A percentile compares a stretch with the other conserved stretches of the same genome.
Evolutionary conservation across 1,140 invertebrate genomes (phyloP).

Genomic region (Drosophila mauritiana): DNA sequence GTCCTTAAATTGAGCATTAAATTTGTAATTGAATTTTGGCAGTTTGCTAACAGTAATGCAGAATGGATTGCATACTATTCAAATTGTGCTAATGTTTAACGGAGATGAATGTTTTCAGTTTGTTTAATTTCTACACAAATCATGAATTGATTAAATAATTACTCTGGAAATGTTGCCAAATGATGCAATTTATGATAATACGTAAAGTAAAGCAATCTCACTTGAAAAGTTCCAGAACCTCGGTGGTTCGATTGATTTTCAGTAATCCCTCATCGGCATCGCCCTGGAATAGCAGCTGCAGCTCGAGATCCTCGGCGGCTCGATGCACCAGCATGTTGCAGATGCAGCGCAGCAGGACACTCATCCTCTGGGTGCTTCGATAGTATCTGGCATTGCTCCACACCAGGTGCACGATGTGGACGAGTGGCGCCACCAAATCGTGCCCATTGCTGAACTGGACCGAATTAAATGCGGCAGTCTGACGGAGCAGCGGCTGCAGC

Average conservation of each 20-base stretch:
- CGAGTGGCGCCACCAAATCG: conserved; percentile 88
- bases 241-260: conserved; percentile 65
- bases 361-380: conserved; percentile 90
- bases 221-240: conserved; percentile 76
- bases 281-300: conserved; percentile 88
- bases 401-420: conserved; percentile 91
- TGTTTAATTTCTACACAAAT: neutral
- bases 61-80: neutral
- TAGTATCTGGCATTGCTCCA: conserved; percentile 95
- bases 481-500: conserved; percentile 87
- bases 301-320: conserved; percentile 85
- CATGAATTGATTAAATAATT: too few relatives aligned
- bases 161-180: too few relatives aligned
- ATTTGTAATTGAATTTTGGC: neutral
- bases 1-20: neutral
- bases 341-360: conserved; percentile 89
- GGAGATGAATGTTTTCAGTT: neutral
- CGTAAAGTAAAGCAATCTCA: conserved; percentile 9
- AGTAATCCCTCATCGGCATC: conserved; percentile 85
- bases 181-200: too few relatives aligned
- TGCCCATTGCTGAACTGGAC: conserved; percentile 88
- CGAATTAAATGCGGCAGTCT: conserved; percentile 88
- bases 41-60: neutral
- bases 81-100: neutral
- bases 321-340: conserved; percentile 90